phyloP scores from a whole-genome alignment of 1,140 invertebrate genomes.

The Drosophila parabipectinata region DNA sequence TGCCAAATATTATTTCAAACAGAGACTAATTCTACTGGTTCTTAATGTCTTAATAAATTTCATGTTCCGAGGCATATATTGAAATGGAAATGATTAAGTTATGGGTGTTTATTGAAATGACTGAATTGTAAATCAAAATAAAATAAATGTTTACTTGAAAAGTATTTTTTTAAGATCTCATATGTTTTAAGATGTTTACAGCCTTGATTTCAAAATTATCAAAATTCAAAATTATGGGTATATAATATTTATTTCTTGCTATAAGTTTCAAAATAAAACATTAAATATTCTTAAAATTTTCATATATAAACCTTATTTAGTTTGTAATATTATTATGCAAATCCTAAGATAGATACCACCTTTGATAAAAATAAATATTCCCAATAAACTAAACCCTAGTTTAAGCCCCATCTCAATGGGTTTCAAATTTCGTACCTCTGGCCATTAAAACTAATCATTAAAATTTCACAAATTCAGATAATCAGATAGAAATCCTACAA shows the following conservation, averaged over 20 bases:
- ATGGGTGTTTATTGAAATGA: slow-evolving; percentile 20
- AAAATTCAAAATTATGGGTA: too few species aligned
- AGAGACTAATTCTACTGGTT: slow-evolving; percentile 7
- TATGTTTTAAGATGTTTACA: not conserved
- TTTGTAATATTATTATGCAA: too few species aligned
- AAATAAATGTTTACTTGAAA: slow-evolving; percentile 3
- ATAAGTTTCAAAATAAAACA: too few species aligned
- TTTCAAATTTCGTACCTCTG: not conserved
- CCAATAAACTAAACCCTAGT: not conserved
- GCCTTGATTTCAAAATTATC: not conserved
- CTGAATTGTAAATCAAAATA: slow-evolving; percentile 29
- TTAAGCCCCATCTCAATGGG: not conserved
- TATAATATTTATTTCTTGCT: too few species aligned
- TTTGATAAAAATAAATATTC: not conserved
- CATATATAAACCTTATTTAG: too few species aligned
- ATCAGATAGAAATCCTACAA: not conserved
- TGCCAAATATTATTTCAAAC: slow-evolving; percentile 28
- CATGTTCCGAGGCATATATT: slow-evolving; percentile 4
- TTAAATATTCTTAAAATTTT: too few species aligned
- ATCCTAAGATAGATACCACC: not conserved
- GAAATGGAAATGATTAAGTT: slow-evolving; percentile 6
- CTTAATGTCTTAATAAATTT: slow-evolving; percentile 24
- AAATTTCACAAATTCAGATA: slow-evolving; percentile 6
- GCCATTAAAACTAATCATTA: slow-evolving; percentile 7
- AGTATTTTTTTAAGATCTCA: not conserved